These are phyloP conservation scores for Netelia virgata DNA, from an alignment of 2,888 invertebrate genomes.

Conservation along the genomic window DNA sequence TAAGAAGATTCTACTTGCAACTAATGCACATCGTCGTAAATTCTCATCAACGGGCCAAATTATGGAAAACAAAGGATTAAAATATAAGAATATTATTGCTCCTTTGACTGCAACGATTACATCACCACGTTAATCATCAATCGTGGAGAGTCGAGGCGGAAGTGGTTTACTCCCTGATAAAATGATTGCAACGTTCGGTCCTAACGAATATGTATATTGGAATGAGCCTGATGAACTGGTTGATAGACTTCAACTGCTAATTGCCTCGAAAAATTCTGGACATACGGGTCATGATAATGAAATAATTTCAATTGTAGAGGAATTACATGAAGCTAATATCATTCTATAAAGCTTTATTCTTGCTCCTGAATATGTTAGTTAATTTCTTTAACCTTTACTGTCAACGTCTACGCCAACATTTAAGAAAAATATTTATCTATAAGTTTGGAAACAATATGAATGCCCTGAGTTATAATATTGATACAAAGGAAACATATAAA, in stretches of 20 bases:
- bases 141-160: not conserved
- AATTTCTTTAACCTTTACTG: not conserved
- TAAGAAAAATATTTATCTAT: slow-evolving; percentile 4
- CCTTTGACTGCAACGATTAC: not conserved
- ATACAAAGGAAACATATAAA: not conserved
- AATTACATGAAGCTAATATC: not conserved
- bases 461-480: not conserved
- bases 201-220: slow-evolving; percentile 25
- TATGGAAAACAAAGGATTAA: no score
- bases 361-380: no score
- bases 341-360: slow-evolving; percentile 2
- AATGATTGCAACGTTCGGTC: not conserved
- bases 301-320: slow-evolving; percentile 31
- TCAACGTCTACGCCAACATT: not conserved
- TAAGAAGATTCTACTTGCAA: not conserved
- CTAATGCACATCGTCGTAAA: slow-evolving; percentile 32
- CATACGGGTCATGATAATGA: no score
- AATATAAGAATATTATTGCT: slow-evolving; percentile 13
- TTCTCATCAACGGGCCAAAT: not conserved
- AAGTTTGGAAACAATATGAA: slow-evolving; percentile 5
- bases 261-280: no score
- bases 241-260: no score
- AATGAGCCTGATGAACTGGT: no score
- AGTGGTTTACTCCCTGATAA: not conserved
- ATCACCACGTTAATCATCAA: not conserved